phyloP scores from a whole-genome alignment of 1,140 invertebrate species.

The Drosophila nigromelanica region DNA sequence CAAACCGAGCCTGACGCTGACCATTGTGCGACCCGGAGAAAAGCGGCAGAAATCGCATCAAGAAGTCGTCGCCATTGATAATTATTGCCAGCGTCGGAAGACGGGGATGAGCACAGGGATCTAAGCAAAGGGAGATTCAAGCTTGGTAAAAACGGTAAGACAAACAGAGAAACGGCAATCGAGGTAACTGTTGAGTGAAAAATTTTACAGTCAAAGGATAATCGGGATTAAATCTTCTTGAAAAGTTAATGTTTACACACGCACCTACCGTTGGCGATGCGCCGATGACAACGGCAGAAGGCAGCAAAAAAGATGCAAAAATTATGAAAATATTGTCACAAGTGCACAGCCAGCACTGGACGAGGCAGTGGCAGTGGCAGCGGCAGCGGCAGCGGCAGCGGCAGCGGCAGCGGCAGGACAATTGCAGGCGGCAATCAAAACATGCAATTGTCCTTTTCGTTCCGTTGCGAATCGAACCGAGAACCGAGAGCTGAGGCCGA shows the following conservation, averaged over 20 bases:
- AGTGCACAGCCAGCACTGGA: slow-evolving; percentile 61
- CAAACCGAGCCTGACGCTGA: slow-evolving; percentile 7
- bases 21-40: slow-evolving; percentile 58
- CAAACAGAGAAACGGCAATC: slow-evolving; percentile 53
- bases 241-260: slow-evolving; percentile 83
- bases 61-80: slow-evolving; percentile 78
- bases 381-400: slow-evolving; percentile 36
- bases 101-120: slow-evolving; percentile 15
- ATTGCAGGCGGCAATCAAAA: slow-evolving; percentile 82
- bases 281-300: slow-evolving; percentile 40
- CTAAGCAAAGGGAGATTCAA: slow-evolving; percentile 35
- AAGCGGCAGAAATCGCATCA: slow-evolving; percentile 73
- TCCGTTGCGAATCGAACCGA: slow-evolving; percentile 64
- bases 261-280: slow-evolving; percentile 76
- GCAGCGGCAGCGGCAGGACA: slow-evolving; percentile 54
- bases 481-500: slow-evolving; percentile 42
- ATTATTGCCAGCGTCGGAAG: slow-evolving; percentile 47
- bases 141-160: slow-evolving; percentile 66
- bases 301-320: slow-evolving; percentile 73
- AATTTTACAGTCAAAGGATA: slow-evolving; percentile 81
- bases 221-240: slow-evolving; percentile 82
- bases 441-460: slow-evolving; percentile 75
- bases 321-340: slow-evolving; percentile 83
- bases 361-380: slow-evolving; percentile 8
- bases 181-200: slow-evolving; percentile 70